Evolutionary conservation across 92 coral and sea anemone genomes (phyloP).

Genomic region (Umimayanthus kanabou): DNA sequence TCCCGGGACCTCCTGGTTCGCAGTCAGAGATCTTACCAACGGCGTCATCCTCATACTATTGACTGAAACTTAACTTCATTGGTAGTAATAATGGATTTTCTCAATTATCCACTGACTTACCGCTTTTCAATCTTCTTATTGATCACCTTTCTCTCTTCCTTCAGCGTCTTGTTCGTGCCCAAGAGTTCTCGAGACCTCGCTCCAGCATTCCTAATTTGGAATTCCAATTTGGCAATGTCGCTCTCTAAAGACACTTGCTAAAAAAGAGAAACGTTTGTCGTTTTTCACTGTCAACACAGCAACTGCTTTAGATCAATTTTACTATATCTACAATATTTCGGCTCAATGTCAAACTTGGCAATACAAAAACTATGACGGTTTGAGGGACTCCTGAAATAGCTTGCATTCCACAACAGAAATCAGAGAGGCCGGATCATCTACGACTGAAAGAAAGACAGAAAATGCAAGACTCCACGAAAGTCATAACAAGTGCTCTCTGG

Average conservation of each 20-base stretch:
- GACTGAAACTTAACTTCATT: not conserved
- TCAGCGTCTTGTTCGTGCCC: constrained; percentile 66
- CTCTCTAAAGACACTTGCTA: constrained; percentile 76
- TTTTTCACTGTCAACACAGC: not conserved
- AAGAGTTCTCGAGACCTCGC: constrained; percentile 59
- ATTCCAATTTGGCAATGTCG: constrained; percentile 70
- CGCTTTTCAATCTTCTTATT: constrained; percentile 56
- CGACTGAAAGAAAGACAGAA: no score
- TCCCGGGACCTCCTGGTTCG: not conserved
- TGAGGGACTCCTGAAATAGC: not conserved
- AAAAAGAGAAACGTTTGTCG: not conserved
- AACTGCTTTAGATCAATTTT: not conserved
- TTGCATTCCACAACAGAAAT: not conserved
- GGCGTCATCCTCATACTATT: no score
- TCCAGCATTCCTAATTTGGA: constrained; percentile 56
- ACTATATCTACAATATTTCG: no score
- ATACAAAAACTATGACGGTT: not conserved
- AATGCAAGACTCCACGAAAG: no score
- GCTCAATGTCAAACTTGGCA: no score
- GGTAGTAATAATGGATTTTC: not conserved
- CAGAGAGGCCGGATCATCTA: no score
- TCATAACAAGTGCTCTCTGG: no score
- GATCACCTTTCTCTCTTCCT: constrained; percentile 50
- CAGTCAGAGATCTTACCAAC: no score
- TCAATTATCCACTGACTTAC: constrained; percentile 45